phyloP scores from a whole-genome alignment of 2,888 invertebrate genomes.

The Plagodis dolabraria region DNA sequence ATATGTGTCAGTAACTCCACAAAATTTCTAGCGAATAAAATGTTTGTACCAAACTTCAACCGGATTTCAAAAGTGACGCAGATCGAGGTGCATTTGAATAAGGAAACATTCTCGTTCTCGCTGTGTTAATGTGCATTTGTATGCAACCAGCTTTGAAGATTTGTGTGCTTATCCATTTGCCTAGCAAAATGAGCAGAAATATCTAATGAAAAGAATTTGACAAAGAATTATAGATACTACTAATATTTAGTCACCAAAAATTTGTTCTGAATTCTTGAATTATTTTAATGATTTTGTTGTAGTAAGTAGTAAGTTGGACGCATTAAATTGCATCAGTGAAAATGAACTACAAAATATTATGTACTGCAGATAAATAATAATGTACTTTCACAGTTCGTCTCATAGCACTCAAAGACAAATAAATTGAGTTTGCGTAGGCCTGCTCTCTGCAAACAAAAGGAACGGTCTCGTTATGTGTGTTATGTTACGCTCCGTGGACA shows the following conservation, averaged over 20 bases:
- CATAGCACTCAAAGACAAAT: slow-evolving; percentile 31
- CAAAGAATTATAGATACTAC: too few species aligned
- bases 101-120: slow-evolving; percentile 12
- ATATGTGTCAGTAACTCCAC: too few species aligned
- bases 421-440: slow-evolving; percentile 35
- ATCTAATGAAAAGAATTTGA: too few species aligned
- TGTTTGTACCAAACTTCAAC: background rate
- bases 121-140: slow-evolving; percentile 17
- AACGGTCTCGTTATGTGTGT: slow-evolving; percentile 57
- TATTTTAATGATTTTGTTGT: too few species aligned
- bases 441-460: slow-evolving; percentile 44
- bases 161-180: slow-evolving; percentile 18
- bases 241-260: too few species aligned
- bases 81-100: slow-evolving; percentile 10
- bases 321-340: too few species aligned
- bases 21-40: too few species aligned
- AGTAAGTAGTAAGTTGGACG: too few species aligned
- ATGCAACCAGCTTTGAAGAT: slow-evolving; percentile 13
- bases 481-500: slow-evolving; percentile 61
- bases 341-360: too few species aligned
- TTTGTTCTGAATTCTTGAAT: too few species aligned
- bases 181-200: background rate
- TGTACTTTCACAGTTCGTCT: slow-evolving; percentile 7
- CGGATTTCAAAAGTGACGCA: slow-evolving; percentile 2
- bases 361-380: too few species aligned